Base-by-base conservation (phyloP, 2,797 vertebrate genomes). In the Diglossa cyanea region DNA sequence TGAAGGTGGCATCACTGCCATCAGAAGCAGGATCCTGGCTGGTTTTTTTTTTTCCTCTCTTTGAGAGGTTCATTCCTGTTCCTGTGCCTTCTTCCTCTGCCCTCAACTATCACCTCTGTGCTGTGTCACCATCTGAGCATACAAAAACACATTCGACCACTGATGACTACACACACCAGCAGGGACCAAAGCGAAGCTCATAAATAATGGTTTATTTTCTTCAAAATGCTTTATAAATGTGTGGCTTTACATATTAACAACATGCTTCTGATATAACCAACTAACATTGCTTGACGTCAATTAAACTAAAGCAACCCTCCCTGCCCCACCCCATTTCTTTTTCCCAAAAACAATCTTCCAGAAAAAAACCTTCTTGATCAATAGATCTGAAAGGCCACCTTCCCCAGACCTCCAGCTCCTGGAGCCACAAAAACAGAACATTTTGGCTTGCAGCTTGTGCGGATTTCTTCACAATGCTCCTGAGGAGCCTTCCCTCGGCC, bases 181-280 rank as follows among this genome's bases (percentile, higher is more conserved):
- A 48, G 35, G 24, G 11, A 68, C 24, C 33, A 73, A 66, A 47
- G 13, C 10, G 8, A 14, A 66, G 21, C 31, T 85, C 30, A 74
- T 6, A 31, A 68, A 23, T 10, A 39, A 45, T 7, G 11, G 3
- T 8, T 47, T 51, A 1, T 65, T 53, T 57, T 42, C 24, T 42
- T 66, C 48, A 11, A 68, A 68, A 40, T 31, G 28, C 45, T 81
- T 74, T 47, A 42, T 21, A 75, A 60, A 66, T 4, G 5, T 16
- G 7, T 24, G 45, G 21, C 8, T 51, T 76, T 40, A 33, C 14
- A 4, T 28, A 35, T 24, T 16, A 76, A 35, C 8, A 53, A n/a
- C 1, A 1, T 5, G 4, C 9, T 67, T 63, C 71, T 21, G 8
- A n/a, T 33, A 45, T 1, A 33, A 31, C 26, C n/a, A 63, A 11